Conservation (phyloP, 1,140 invertebrate genomes). For the Drosophila parabipectinata region DNA sequence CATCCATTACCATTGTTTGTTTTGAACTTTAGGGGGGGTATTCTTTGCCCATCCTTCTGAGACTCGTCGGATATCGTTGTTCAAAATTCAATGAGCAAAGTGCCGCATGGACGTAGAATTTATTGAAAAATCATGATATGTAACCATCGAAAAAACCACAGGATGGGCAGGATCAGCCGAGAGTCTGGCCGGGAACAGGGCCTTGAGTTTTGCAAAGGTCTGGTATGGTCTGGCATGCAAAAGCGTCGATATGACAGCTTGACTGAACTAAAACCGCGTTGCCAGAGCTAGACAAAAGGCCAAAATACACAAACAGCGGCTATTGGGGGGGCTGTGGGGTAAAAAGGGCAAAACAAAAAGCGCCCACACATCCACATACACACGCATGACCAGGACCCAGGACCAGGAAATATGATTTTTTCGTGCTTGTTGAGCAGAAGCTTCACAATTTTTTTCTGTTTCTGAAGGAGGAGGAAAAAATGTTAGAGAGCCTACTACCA, state of each 20-base stretch:
- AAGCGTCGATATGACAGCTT: constrained; percentile 82
- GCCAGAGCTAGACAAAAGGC: constrained; percentile 49
- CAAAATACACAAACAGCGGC: constrained; percentile 31
- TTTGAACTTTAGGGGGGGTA: constrained; percentile 26
- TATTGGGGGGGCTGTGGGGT: background rate
- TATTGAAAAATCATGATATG: constrained; percentile 83
- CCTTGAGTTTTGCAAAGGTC: constrained; percentile 1
- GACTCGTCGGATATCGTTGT: constrained; percentile 29
- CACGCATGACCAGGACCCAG: constrained; percentile 42
- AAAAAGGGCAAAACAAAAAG: constrained; percentile 23
- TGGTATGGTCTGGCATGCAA: constrained; percentile 59
- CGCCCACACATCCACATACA: background rate
- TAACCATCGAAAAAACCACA: constrained; percentile 54
- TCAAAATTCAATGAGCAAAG: constrained; percentile 81
- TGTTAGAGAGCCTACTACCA: constrained; percentile 49
- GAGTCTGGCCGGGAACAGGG: constrained; percentile 7
- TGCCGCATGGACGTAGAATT: constrained; percentile 71
- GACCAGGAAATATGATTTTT: constrained; percentile 76
- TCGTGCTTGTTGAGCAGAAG: constrained; percentile 55
- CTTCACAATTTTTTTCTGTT: background rate
- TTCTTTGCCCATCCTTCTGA: background rate
- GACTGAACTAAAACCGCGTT: constrained; percentile 79
- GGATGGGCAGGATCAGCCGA: constrained; percentile 9
- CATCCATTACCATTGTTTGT: constrained; percentile 46
- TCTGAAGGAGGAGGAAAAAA: background rate